Evolutionary conservation across 2,797 vertebrate genomes (phyloP), one percentile per base, ranked within the genome.

Genomic region (Sebastes minor): DNA sequence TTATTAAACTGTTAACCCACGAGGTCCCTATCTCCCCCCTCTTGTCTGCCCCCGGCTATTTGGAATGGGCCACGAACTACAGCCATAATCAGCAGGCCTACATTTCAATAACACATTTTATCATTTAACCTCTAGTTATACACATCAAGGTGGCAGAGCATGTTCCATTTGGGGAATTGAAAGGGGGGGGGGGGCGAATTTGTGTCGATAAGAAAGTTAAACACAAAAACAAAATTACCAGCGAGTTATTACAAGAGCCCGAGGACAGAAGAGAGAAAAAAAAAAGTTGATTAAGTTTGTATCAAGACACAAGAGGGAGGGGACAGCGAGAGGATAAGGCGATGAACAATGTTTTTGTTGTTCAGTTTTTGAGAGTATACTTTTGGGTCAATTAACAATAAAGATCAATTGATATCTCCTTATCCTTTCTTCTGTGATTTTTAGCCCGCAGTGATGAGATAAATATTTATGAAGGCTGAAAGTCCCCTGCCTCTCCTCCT

Each of bases 401-500:
- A 94, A 94, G 91, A 95, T 93, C 85, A 94, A 93, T 94, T 92
- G 92, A 91, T 92, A 93, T 83, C 89, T 92, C 82, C 83, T 88
- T 72, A 84, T 90, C 86, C 89, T 91, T 86, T 93, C 88, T 90
- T 93, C 87, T 91, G 76, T 86, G 86, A 90, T 90, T 89, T 87
- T 89, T 87, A 46, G 91, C 95, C 94, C 4, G 87, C 84, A 90
- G 93, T 94, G 74, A 92, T 74, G 91, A 91, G 92, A 95, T 95
- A 94, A 95, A 95, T 95, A 96, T 96, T 95, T 95, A 95, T 95
- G 94, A 95, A 92, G 91, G 89, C 90, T 85, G 91, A 86, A 92
- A 89, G 88, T 95, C 93, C 94, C 94, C 91, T 86, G 92, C 71
- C 87, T 94, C 94, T 87, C 83, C 85, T 91, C 82, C 85, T 90